phyloP scores from a whole-genome alignment of 2,797 vertebrate species.

The Paramormyrops hopkinsi region DNA sequence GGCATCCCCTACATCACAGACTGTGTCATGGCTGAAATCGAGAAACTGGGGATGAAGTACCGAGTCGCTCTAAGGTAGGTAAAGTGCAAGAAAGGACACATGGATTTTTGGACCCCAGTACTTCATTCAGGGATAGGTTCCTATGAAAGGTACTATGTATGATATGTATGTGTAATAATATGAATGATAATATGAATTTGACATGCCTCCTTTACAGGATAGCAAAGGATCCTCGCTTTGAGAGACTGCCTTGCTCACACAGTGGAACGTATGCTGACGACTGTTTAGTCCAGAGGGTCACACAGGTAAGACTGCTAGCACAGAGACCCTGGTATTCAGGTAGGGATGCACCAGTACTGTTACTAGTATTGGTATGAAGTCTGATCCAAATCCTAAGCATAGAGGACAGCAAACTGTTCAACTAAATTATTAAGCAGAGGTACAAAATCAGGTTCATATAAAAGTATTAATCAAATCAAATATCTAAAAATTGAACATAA shows the following conservation, averaged over 20 bases:
- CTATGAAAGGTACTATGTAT: not conserved
- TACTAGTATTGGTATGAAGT: not conserved
- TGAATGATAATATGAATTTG: not conserved
- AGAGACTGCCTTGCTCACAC: slow-evolving; percentile 86
- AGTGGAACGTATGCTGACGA: slow-evolving; percentile 96
- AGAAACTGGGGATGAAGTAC: slow-evolving; percentile 94
- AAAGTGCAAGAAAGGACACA: not conserved
- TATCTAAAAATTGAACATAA: not conserved
- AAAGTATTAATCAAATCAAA: not conserved
- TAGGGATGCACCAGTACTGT: not conserved
- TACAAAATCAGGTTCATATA: not conserved
- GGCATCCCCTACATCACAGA: slow-evolving; percentile 97
- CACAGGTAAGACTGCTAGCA: slow-evolving; percentile 69
- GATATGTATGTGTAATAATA: not conserved
- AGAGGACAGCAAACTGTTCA: not conserved
- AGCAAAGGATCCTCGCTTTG: slow-evolving; percentile 91
- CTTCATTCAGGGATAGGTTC: not conserved
- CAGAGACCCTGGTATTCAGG: not conserved
- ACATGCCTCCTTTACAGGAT: slow-evolving; percentile 62
- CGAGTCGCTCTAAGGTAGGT: slow-evolving; percentile 86
- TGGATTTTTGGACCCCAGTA: not conserved
- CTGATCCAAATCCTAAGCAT: not conserved
- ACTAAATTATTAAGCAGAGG: not conserved
- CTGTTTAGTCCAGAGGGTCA: slow-evolving; percentile 93
- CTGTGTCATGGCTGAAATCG: slow-evolving; percentile 98